Base-by-base conservation (phyloP, 2,797 vertebrate species). In the Schizopygopsis malacanthus region DNA sequence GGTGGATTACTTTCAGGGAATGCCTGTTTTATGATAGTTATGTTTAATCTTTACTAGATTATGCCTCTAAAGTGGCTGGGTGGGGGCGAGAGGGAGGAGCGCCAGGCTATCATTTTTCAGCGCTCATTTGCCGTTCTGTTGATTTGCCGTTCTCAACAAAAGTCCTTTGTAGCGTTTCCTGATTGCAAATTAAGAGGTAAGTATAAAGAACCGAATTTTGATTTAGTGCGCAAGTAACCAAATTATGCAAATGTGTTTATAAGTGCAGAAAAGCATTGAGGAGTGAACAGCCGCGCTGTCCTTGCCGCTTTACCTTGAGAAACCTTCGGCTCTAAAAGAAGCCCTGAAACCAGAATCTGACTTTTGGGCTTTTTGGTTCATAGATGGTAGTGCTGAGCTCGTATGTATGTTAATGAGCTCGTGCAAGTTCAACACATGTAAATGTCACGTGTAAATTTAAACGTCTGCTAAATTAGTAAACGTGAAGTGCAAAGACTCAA, bases 41-140 rank as follows among this genome's bases (percentile, higher is more conserved):
- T 94, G 97, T 97, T 97, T 97, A 98, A 98, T 98, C 97, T 99
- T 97, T 96, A 96, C 94, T 96, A 97, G 97, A 98, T 99, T 98
- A 98, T 96, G 96, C 95, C 96, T 96, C 96, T 95, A 97, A 85
- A 96, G 95, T 95, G 95, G 95, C 96, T 95, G 94, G 95, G 95
- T 95, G 96, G 95, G 93, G 86, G 85, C 88, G 85, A 61, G 56
- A 81, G 18, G 84, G 61, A 8, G 43, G 59, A 75, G 65, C 83
- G 82, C 71, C 15, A 79, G 88, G 85, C 82, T 90, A 90, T 96
- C 95, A 95, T 96, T 95, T 92, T 89, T 91, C 88, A 96, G 96
- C 95, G 96, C 97, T 96, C 94, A 94, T 95, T 95, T 95, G 95
- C 95, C 95, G 93, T 96, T 95, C 96, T 93, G 93, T 93, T 93